Percentiles rank a stretch among this genome's conserved stretches.
These are phyloP conservation scores for Hirundo rustica DNA, from an alignment of 2,797 vertebrate species.

Conservation along the genomic window DNA sequence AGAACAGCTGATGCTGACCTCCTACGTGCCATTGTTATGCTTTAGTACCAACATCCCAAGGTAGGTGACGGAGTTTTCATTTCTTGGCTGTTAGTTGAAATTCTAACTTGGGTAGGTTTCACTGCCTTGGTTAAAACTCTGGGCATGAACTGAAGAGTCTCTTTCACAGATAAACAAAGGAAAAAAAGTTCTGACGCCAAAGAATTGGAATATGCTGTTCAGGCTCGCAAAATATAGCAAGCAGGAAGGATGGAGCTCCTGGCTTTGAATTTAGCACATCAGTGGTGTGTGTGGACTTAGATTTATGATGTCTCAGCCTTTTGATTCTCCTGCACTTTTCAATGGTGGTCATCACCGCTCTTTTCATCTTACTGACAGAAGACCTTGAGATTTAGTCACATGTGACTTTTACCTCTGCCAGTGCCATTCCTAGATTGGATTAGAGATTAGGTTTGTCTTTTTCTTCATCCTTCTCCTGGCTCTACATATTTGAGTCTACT, in stretches of 20 bases:
- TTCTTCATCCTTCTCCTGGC: not conserved
- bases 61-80: not conserved
- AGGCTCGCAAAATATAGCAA: not conserved
- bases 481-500: not conserved
- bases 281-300: not conserved
- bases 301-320: not conserved
- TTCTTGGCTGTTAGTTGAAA: constrained; percentile 9
- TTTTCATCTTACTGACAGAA: not conserved
- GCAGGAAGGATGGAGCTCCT: not conserved
- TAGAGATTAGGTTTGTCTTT: not conserved
- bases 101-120: not conserved
- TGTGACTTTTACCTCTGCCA: not conserved
- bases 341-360: not conserved
- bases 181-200: not conserved
- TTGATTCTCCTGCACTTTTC: not conserved
- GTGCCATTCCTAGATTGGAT: not conserved
- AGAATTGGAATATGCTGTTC: not conserved
- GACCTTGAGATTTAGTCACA: not conserved
- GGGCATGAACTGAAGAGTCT: constrained; percentile 3
- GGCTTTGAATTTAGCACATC: not conserved
- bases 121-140: constrained; percentile 41
- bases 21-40: not conserved
- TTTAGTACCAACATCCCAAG: not conserved
- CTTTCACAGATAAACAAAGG: not conserved
- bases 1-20: constrained; percentile 29